Base-by-base conservation (phyloP, 1,140 invertebrate species). In the Meloidogyne floridensis region DNA sequence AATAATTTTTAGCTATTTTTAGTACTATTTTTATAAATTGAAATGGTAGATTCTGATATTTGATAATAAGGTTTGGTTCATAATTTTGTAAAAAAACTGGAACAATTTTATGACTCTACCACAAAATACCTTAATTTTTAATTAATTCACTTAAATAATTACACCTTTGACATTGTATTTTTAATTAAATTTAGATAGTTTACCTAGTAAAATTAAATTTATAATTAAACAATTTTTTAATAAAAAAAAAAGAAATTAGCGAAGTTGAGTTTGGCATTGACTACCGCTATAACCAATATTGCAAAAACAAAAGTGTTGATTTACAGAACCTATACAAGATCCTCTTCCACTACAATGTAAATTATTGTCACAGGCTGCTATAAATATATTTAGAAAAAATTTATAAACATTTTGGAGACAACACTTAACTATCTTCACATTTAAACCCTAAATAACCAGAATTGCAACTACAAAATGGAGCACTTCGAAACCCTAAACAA, bases 271-370 rank as follows among this genome's bases (percentile, higher is more conserved):
- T 53, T 77, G 53, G 2, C 76, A 77, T 56, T 72, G 53, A 53
- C n/a, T 72, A 15, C 76, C 76, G 7, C 6, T 77, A 53, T 18
- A 77, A 43, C 76, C 76, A 15, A 77, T n/a, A 72, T 80, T 80
- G n/a, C 80, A 81, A 42, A 81, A 81, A 59, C 80, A 81, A 59
- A 71, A 59, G 18, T 78, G 74, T 73, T 43, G 77, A 32, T 32
- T 80, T 56, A 43, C 15, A 18, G 80, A 81, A 51, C 80, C 80
- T 71, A 81, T 71, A 71, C 80, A 81, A 32, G 56, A 81, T 75
- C 80, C 80, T 6, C 65, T 56, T 56, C 80, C 80, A 51, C 72
- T 80, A 80, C 80, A 81, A 20, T 81, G 53, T 7, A 15, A 18
- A 11, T 73, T 71, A 32, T 53, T 71, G 42, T 80, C 77, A 56